Evolutionary conservation across 2,888 invertebrate species (phyloP).

Genomic region (Caenorhabditis virilis): DNA sequence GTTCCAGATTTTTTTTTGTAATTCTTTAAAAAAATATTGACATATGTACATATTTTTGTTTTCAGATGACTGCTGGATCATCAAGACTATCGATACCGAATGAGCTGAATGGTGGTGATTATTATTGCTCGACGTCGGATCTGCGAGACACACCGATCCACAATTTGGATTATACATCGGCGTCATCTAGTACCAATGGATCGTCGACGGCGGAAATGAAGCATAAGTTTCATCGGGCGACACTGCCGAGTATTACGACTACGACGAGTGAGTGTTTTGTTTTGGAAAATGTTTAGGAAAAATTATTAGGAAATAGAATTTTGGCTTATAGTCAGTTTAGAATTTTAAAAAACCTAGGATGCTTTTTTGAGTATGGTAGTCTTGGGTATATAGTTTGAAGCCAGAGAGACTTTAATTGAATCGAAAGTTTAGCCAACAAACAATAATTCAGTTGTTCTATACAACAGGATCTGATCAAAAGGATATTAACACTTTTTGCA

Average conservation of each 20-base stretch:
- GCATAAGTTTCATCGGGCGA: conserved; percentile 21
- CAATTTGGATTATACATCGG: conserved; percentile 32
- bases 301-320: too few species aligned
- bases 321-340: too few species aligned
- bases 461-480: too few species aligned
- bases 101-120: conserved; percentile 27
- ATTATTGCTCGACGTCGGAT: conserved; percentile 19
- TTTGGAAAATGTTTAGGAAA: too few species aligned
- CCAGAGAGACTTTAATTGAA: too few species aligned
- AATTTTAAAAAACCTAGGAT: too few species aligned
- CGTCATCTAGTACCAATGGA: conserved; percentile 36
- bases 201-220: conserved; percentile 4
- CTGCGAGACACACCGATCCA: conserved; percentile 17
- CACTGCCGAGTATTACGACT: conserved; percentile 40
- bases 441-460: too few species aligned
- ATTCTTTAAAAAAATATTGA: not conserved
- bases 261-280: conserved; percentile 37
- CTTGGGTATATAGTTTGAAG: too few species aligned
- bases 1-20: not conserved
- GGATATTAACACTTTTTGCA: too few species aligned
- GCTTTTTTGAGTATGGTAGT: too few species aligned
- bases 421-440: too few species aligned
- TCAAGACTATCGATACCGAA: conserved; percentile 36
- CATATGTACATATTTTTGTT: not conserved
- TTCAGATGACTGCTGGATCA: conserved; percentile 33